phyloP scores from a whole-genome alignment of 2,113 vertebrate species.

The Naja naja region DNA sequence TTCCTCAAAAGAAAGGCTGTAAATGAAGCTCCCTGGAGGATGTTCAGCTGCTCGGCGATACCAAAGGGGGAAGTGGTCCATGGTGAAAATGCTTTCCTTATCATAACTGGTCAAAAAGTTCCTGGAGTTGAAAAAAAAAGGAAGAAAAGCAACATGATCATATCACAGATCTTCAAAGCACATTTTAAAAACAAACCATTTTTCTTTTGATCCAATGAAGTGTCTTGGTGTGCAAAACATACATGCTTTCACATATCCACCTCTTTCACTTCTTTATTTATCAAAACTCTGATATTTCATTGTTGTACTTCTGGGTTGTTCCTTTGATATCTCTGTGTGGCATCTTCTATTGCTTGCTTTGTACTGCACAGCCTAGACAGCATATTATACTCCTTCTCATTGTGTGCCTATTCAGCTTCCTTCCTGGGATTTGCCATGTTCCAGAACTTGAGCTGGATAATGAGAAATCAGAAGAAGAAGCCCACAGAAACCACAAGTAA shows the following conservation, averaged over 20 bases:
- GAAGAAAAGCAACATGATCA: not conserved
- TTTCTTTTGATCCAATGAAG: not conserved
- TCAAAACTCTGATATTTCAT: not conserved
- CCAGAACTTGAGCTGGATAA: not conserved
- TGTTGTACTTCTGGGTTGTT: not conserved
- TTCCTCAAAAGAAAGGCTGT: slow-evolving; percentile 79
- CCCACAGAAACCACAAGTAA: not conserved
- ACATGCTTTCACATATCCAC: not conserved
- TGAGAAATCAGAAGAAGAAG: not conserved
- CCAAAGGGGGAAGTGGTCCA: slow-evolving; percentile 94
- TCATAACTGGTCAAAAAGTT: slow-evolving; percentile 85
- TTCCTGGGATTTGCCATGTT: not conserved
- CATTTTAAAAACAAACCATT: not conserved
- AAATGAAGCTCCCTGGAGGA: slow-evolving; percentile 85
- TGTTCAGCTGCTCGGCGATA: slow-evolving; percentile 88
- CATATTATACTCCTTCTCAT: not conserved
- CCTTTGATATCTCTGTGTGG: not conserved
- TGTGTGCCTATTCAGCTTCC: not conserved
- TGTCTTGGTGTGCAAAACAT: not conserved
- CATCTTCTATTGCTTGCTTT: not conserved
- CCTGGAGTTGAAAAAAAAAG: slow-evolving; percentile 65
- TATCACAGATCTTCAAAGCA: not conserved
- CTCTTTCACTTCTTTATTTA: not conserved
- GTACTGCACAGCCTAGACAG: not conserved
- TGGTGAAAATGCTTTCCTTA: slow-evolving; percentile 87